Base-by-base conservation (phyloP, 2,113 vertebrate species). In the Rhombomys opimus region DNA sequence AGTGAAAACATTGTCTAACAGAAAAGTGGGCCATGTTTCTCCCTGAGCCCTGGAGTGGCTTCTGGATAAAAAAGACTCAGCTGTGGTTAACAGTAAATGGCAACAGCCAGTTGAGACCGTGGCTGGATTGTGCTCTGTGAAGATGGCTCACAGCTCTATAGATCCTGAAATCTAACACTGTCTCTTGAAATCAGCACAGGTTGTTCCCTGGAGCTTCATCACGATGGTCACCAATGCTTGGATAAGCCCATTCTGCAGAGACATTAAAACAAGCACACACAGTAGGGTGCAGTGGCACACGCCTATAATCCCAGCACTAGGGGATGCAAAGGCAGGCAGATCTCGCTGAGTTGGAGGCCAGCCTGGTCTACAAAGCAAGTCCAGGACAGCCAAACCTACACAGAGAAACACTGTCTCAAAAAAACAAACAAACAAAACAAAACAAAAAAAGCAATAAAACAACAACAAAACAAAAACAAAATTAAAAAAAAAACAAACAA, bases 191-290 rank as follows among this genome's bases (percentile, higher is more conserved):
- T 35, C 50, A 54, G 15, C 15, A 80, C 17, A 54, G 3, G 20
- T 3, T 54, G 10, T 78, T 57, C 8, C 30, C 54, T 54, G 52
- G 76, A 9, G 27, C 7, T 52, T 18, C 46, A 41, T 86, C 17
- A 23, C 13, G 8, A n/a, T 82, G 67, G 86, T 94, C 76, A 50
- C 90, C 35, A 61, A 1, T 80, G 50, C 50, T 35, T 61, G 50
- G 25, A 23, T 81, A 59, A 52, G 41, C 84, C 41, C 76, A 76
- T 87, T 93, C 88, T 75, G 41, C 57, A 92, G 23, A 86, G 52
- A 13, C 92, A 80, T 90, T 95, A 90, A 87, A 78, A 75, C 22
- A 96, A 92, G 88, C 75, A 87, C 82, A 94, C 4, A 46, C 46
- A 46, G 46, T 46, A 46, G 46, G 46, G 46, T 46, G 46, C 46